Percentiles rank a stretch among this genome's conserved stretches.
phyloP scores from a whole-genome alignment of 2,888 invertebrate genomes.

The Drosophila mayaguana region DNA sequence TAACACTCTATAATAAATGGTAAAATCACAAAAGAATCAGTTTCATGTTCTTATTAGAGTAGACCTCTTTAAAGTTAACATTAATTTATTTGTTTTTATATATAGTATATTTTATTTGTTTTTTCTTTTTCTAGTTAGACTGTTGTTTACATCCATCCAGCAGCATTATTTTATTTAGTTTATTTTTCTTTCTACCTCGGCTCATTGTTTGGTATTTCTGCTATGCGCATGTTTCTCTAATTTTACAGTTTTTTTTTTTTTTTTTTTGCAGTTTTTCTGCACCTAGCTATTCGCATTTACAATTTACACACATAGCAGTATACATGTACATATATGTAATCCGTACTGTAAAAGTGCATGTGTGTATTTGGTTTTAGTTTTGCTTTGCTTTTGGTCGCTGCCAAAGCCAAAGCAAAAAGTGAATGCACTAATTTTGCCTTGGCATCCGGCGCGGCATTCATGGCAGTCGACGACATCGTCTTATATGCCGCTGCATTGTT shows the following conservation, averaged over 20 bases:
- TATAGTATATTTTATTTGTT: not conserved
- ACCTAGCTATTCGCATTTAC: constrained; percentile 59
- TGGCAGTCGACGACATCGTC: constrained; percentile 56
- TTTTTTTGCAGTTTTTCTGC: constrained; percentile 38
- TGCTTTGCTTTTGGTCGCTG: constrained; percentile 51
- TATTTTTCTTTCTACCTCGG: not conserved
- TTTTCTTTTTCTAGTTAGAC: too few species aligned
- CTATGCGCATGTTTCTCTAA: constrained; percentile 35
- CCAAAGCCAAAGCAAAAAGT: constrained; percentile 77
- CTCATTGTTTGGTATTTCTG: constrained; percentile 38
- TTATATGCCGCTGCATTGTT: constrained; percentile 26
- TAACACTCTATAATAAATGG: not conserved
- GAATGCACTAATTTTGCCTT: constrained; percentile 84
- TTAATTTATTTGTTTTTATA: not conserved
- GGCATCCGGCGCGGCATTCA: constrained; percentile 81
- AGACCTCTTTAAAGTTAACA: not conserved
- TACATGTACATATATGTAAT: constrained; percentile 8
- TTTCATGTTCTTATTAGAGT: not conserved
- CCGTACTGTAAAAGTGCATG: not conserved
- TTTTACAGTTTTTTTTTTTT: constrained; percentile 40
- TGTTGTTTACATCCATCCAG: constrained; percentile 1
- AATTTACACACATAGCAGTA: constrained; percentile 32
- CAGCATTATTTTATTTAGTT: not conserved
- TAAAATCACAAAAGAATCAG: too few species aligned
- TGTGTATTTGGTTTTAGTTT: constrained; percentile 20